Evolutionary conservation across 2,113 vertebrate species (phyloP).

Genomic region (Entosphenus tridentatus): DNA sequence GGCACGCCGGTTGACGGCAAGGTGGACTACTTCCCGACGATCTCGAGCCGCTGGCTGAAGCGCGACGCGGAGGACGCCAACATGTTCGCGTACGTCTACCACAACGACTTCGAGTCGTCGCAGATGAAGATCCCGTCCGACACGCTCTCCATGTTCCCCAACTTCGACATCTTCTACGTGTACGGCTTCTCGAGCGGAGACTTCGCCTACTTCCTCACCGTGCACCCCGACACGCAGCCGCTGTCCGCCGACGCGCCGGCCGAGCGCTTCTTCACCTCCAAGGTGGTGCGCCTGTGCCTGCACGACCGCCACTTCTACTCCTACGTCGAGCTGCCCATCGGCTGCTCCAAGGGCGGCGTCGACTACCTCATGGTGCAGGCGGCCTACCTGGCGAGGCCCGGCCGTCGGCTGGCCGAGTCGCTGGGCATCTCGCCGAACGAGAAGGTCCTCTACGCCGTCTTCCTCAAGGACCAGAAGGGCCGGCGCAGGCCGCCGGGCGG

Average conservation of each 20-base stretch:
- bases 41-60: constrained; percentile 77
- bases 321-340: constrained; percentile 84
- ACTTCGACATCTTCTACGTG: constrained; percentile 95
- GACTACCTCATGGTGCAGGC: constrained; percentile 85
- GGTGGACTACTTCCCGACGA: constrained; percentile 92
- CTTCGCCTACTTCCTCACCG: constrained; percentile 86
- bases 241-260: constrained; percentile 56
- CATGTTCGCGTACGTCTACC: constrained; percentile 95
- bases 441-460: constrained; percentile 69
- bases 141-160: constrained; percentile 82
- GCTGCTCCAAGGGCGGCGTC: constrained; percentile 60
- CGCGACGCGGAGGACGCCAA: constrained; percentile 83
- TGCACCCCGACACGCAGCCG: constrained; percentile 88
- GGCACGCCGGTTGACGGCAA: constrained; percentile 89
- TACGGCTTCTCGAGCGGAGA: constrained; percentile 90
- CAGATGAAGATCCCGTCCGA: constrained; percentile 98
- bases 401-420: constrained; percentile 48
- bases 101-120: constrained; percentile 88
- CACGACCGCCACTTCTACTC: constrained; percentile 90
- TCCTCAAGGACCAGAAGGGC: constrained; percentile 92
- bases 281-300: constrained; percentile 81
- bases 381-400: constrained; percentile 73
- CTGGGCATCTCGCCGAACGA: constrained; percentile 49
- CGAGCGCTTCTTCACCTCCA: constrained; percentile 90
- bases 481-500: constrained; percentile 74